Base-by-base conservation (phyloP, 1,140 invertebrate species). In the Leptopilina clavipes region DNA sequence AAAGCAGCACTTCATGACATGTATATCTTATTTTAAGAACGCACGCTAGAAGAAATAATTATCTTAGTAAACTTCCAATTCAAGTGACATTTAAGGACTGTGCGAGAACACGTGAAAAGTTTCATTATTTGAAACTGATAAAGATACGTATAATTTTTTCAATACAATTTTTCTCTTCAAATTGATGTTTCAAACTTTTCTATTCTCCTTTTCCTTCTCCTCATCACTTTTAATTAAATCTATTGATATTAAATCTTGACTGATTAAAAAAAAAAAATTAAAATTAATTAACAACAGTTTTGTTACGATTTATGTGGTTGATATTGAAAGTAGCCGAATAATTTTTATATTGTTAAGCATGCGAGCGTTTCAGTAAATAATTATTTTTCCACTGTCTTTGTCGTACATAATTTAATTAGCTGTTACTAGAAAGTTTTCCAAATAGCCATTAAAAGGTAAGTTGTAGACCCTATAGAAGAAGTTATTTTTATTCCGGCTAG, bases 41-140 rank as follows among this genome's bases (percentile, higher is more conserved):
- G 56, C 56, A 65, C 56, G 56, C 56, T 65, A 65, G 56, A 65
- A n/a, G 22, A 65, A 65, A 65, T 65, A 65, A 22, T 65, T 65
- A 65, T 65, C 22, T 52, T 52, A 52, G 48, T 52, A 40, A 8
- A 52, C 48, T 52, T 52, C n/a, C 48, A 52, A 52, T 52, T 52
- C 48, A 52, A 52, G 48, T 52, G 48, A 52, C 48, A 52, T n/a
- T 52, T 65, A 65, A 31, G 59, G 59, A 12, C 19, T 14, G 59
- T 65, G 59, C 59, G 25, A 31, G 12, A 37, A 25, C 56, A n/a
- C 22, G 1, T 31, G 59, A 31, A 52, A 12, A 52, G 14, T 52
- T 52, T 52, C 48, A 52, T 17, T 31, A 40, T 40, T 8, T 40
- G 37, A 40, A 40, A 40, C 37, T 40, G 2, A 52, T 52, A 7